Evolutionary conservation across 2,888 invertebrate species (phyloP).

Genomic region (Melieria crassipennis): DNA sequence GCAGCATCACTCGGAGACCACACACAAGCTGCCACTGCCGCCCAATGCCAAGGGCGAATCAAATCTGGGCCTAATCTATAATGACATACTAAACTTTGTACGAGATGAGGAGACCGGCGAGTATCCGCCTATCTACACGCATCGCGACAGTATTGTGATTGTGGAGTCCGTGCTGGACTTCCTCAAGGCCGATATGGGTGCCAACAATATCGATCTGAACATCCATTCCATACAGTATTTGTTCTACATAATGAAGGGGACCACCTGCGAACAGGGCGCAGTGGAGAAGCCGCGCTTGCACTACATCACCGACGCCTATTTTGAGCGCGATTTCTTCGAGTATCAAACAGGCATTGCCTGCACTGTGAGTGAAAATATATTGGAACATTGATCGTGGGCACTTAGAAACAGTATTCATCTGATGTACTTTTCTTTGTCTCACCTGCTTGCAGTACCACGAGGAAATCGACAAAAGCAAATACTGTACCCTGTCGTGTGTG

Average conservation of each 20-base stretch:
- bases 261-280: slow-evolving; percentile 52
- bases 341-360: slow-evolving; percentile 60
- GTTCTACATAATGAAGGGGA: slow-evolving; percentile 56
- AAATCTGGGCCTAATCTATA: slow-evolving; percentile 60
- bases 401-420: background rate
- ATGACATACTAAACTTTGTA: slow-evolving; percentile 64
- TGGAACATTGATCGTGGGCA: no score
- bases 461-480: slow-evolving; percentile 56
- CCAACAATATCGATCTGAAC: slow-evolving; percentile 47
- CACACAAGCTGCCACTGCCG: slow-evolving; percentile 67
- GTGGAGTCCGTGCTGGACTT: slow-evolving; percentile 59
- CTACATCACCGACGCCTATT: slow-evolving; percentile 52
- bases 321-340: slow-evolving; percentile 58
- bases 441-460: slow-evolving; percentile 63
- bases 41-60: slow-evolving; percentile 60
- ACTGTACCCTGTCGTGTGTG: slow-evolving; percentile 66
- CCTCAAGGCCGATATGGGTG: slow-evolving; percentile 46
- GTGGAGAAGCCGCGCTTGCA: slow-evolving; percentile 45
- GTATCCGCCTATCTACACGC: slow-evolving; percentile 66
- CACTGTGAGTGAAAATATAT: slow-evolving; percentile 50
- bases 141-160: slow-evolving; percentile 52
- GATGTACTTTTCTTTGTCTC: slow-evolving; percentile 21
- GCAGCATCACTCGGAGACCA: slow-evolving; percentile 61
- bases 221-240: slow-evolving; percentile 58
- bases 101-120: slow-evolving; percentile 42